Evolutionary conservation across 92 coral and sea anemone genomes (phyloP).

Genomic region (Phenganax subtilis): DNA sequence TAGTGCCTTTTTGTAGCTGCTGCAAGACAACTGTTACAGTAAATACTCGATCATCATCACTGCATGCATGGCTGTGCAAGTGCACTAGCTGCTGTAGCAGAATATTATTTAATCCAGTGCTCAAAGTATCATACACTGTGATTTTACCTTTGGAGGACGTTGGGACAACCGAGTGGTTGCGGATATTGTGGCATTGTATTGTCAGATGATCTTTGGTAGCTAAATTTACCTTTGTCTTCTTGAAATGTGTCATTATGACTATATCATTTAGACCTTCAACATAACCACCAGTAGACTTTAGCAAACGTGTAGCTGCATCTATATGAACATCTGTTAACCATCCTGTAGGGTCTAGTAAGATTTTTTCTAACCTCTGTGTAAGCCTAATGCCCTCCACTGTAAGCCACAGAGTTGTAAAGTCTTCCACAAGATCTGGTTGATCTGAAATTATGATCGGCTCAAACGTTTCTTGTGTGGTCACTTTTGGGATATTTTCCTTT

Average conservation of each 20-base stretch:
- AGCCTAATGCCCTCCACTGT: constrained; percentile 6
- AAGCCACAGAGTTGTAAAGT: neutral
- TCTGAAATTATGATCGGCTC: too few species aligned
- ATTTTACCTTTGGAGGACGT: neutral
- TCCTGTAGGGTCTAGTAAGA: neutral
- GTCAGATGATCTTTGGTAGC: neutral
- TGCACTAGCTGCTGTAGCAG: neutral
- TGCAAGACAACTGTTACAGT: neutral
- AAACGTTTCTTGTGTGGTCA: neutral
- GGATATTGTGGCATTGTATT: neutral
- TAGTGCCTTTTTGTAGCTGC: neutral
- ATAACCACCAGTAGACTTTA: neutral
- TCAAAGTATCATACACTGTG: neutral
- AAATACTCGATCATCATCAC: neutral
- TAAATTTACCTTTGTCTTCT: neutral
- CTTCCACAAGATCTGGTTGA: neutral
- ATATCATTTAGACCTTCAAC: neutral
- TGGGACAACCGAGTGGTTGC: neutral
- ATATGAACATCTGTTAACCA: neutral
- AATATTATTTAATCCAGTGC: neutral
- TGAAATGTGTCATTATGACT: neutral
- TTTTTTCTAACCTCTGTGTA: neutral
- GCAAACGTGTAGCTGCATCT: neutral
- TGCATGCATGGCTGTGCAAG: neutral
- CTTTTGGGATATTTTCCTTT: neutral